These are phyloP conservation scores for Drosophila cardini DNA, from an alignment of 1,140 invertebrate genomes.

Conservation along the genomic window DNA sequence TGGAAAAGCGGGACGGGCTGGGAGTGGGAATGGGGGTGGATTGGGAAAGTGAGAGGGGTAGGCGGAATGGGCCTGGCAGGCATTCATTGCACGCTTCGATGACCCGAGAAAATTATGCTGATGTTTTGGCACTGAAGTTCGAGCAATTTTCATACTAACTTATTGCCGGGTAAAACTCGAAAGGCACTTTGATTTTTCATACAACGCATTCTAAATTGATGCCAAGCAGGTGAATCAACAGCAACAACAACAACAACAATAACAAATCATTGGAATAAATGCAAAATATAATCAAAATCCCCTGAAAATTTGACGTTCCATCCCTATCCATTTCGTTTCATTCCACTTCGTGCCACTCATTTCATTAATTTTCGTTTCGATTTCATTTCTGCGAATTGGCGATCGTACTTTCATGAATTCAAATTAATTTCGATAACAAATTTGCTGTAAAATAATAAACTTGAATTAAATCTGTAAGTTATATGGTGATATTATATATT, in stretches of 20 bases:
- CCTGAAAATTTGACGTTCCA: not conserved
- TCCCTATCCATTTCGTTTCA: not conserved
- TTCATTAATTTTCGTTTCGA: not conserved
- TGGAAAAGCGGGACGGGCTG: not conserved
- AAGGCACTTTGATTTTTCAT: conserved; percentile 44
- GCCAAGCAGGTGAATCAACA: conserved; percentile 61
- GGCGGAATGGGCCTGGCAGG: conserved; percentile 20
- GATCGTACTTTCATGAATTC: not conserved
- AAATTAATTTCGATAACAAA: not conserved
- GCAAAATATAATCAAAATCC: conserved; percentile 59
- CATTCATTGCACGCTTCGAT: conserved; percentile 60
- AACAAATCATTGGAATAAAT: conserved; percentile 54
- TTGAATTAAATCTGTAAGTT: no score
- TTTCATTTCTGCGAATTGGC: not conserved
- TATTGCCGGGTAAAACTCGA: conserved; percentile 13
- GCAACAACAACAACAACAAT: conserved; percentile 21
- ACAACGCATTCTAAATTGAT: conserved; percentile 42
- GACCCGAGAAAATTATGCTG: conserved; percentile 64
- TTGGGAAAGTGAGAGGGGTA: not conserved
- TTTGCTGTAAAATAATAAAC: not conserved
- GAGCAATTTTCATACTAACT: conserved; percentile 37
- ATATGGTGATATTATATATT: no score
- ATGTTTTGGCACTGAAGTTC: conserved; percentile 30
- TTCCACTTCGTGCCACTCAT: not conserved
- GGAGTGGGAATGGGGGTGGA: no score